Evolutionary conservation across 2,888 invertebrate species (phyloP).

Genomic region (Nemoura dubitans): DNA sequence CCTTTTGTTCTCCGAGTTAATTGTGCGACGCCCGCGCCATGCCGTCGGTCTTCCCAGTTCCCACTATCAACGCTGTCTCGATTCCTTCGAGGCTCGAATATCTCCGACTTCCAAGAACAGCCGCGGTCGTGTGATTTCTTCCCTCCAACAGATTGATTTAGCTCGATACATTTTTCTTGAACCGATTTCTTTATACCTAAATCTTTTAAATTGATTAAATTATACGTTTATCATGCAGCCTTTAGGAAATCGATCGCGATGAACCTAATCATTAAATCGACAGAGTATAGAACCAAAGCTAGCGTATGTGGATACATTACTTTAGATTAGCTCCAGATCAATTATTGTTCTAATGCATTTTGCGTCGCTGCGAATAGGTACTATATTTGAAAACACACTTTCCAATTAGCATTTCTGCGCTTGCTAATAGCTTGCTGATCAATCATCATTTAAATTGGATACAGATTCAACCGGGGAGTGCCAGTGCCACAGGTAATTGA

Average conservation of each 20-base stretch:
- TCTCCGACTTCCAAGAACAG: background rate
- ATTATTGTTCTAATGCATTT: too few species aligned
- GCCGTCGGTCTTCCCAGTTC: background rate
- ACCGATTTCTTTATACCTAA: background rate
- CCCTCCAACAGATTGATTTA: too few species aligned
- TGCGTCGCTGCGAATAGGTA: too few species aligned
- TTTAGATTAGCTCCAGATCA: too few species aligned
- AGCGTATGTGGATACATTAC: too few species aligned
- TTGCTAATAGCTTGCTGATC: background rate
- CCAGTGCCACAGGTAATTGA: background rate
- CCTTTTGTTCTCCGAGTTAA: slow-evolving; percentile 7
- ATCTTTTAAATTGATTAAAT: background rate
- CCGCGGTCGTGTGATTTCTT: background rate
- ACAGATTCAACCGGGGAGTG: background rate
- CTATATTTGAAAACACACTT: too few species aligned
- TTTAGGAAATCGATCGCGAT: background rate
- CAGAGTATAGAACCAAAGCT: too few species aligned
- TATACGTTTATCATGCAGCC: background rate
- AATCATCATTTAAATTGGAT: background rate
- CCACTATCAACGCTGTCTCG: background rate
- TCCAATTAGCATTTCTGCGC: too few species aligned
- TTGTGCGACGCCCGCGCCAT: background rate
- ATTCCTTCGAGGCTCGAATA: background rate
- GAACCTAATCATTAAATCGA: too few species aligned
- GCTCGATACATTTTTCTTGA: background rate